Evolutionary conservation across 1,140 invertebrate genomes (phyloP).

Genomic region (Aphelinus certus): DNA sequence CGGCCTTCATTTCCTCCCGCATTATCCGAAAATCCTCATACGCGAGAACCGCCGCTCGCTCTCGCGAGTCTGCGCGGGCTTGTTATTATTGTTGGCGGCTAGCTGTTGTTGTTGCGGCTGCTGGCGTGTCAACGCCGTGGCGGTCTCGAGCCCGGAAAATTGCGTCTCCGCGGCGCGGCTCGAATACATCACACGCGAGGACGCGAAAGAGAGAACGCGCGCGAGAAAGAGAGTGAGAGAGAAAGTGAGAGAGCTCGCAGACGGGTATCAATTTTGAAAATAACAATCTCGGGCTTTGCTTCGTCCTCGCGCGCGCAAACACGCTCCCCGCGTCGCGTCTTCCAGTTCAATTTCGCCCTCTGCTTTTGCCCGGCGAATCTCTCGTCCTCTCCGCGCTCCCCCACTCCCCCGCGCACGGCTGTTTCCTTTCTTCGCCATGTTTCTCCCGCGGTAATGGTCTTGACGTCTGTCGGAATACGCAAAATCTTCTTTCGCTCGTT

Average conservation of each 20-base stretch:
- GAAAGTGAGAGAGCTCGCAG: conserved; percentile 6
- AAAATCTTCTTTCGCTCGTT: conserved; percentile 62
- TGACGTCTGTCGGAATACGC: conserved; percentile 63
- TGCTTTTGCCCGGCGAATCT: conserved; percentile 39
- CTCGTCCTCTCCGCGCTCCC: conserved; percentile 15
- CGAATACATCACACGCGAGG: conserved; percentile 7
- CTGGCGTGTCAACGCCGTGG: no score
- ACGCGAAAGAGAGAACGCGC: background rate
- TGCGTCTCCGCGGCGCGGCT: background rate
- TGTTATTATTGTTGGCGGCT: no score
- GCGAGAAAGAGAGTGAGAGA: background rate
- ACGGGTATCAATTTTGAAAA: conserved; percentile 56
- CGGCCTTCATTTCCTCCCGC: background rate
- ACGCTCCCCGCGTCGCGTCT: conserved; percentile 40
- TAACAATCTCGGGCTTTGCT: conserved; percentile 50
- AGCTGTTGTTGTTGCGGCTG: no score
- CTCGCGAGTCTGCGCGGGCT: no score
- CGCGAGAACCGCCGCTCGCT: no score
- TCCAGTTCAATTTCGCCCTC: conserved; percentile 47
- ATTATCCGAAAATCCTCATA: background rate
- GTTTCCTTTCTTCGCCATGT: conserved; percentile 53
- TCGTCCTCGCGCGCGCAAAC: conserved; percentile 40
- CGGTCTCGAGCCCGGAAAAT: no score
- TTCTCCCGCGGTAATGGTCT: conserved; percentile 59
- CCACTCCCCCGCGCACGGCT: conserved; percentile 34